Evolutionary conservation across 2,797 vertebrate genomes (phyloP).

Genomic region (Miichthys miiuy): DNA sequence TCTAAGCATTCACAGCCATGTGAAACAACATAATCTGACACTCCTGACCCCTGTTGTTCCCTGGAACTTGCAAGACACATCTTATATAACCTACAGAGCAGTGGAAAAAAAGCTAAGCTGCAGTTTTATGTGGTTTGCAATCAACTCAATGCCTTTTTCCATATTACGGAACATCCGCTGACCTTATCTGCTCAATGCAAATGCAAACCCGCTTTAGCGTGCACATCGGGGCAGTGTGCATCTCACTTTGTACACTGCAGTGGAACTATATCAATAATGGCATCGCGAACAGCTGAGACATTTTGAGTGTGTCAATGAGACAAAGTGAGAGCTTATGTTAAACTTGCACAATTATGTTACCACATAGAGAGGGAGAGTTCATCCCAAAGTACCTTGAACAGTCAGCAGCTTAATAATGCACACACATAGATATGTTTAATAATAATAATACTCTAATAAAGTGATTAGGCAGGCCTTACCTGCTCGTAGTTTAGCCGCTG

Average conservation of each 20-base stretch:
- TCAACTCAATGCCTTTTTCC: constrained; percentile 54
- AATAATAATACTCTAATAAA: constrained; percentile 13
- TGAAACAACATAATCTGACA: constrained; percentile 79
- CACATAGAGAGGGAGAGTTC: constrained; percentile 19
- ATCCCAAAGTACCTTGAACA: constrained; percentile 37
- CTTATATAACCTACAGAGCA: constrained; percentile 73
- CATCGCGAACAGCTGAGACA: constrained; percentile 8
- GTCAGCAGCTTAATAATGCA: constrained; percentile 52
- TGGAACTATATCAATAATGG: constrained; percentile 13
- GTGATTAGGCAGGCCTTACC: constrained; percentile 81
- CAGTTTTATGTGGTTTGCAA: constrained; percentile 45
- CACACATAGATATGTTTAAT: constrained; percentile 45
- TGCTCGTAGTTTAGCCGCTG: constrained; percentile 99
- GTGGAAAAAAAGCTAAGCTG: constrained; percentile 35
- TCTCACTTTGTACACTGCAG: not conserved
- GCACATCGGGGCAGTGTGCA: constrained; percentile 7
- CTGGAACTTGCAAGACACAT: constrained; percentile 55
- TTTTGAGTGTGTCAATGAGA: constrained; percentile 36
- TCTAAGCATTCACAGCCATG: constrained; percentile 72
- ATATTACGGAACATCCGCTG: constrained; percentile 43
- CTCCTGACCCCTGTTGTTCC: constrained; percentile 72
- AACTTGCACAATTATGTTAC: constrained; percentile 26
- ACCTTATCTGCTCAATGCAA: constrained; percentile 55
- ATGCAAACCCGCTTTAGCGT: constrained; percentile 15
- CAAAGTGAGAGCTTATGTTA: constrained; percentile 19